Base-by-base conservation (phyloP, 2,113 vertebrate species). In the Channa argus region DNA sequence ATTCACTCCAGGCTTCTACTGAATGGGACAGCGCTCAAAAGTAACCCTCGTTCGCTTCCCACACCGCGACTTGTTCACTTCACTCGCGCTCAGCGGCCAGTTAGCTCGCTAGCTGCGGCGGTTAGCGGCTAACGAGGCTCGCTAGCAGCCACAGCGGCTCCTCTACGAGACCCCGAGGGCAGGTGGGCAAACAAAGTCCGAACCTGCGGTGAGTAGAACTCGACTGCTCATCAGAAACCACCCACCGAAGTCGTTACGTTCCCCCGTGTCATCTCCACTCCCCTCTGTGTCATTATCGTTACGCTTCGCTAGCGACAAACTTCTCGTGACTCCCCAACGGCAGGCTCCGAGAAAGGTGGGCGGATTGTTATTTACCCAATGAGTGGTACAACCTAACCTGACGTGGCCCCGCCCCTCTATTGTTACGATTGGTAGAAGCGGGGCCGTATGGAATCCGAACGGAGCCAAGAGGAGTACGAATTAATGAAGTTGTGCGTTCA, bases 361-460 rank as follows among this genome's bases (percentile, higher is more conserved):
- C 78, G 92, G 92, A 86, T 93, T 93, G 88, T 92, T 94, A 86
- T 93, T 86, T 88, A 83, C 85, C 91, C 88, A 89, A 90, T 77
- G 71, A 86, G 74, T 77, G 76, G 52, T 84, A 92, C 92, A 94
- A 91, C 92, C 93, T 69, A 94, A 91, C 90, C 0, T 75, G 75
- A 41, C 55, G 36, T 38, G 79, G 47, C 81, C 64, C 84, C 80
- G 85, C 86, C 89, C 65, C 72, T n/a, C 47, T 10, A n/a, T 66
- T 83, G 79, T 81, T 87, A 8, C 73, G 91, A 93, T 93, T 93
- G 93, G 94, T 90, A 79, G 50, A 74, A 69, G 45, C 5, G 33
- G 36, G 60, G 9, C n/a, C n/a, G 34, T 84, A 75, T 70, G 51
- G 85, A 68, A 60, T 67, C 3, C 2, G 0, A 1, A 0, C 5